These are phyloP conservation scores for Pica pica DNA, from an alignment of 2,113 vertebrate species.

Conservation along the genomic window DNA sequence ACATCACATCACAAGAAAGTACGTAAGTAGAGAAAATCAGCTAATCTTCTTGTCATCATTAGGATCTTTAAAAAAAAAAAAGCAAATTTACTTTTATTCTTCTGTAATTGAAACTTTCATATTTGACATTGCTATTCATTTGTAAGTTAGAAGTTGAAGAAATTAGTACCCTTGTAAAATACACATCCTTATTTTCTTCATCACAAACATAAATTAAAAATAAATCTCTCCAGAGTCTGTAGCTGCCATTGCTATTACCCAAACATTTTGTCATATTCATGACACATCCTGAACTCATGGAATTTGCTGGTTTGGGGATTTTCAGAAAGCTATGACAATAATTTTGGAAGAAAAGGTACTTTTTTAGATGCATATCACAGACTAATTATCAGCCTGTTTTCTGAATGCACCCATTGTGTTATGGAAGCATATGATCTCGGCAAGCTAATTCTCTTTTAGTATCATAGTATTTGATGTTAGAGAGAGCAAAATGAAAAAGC, in stretches of 20 bases:
- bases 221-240: background rate
- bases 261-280: background rate
- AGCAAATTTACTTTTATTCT: background rate
- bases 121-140: background rate
- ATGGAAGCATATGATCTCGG: background rate
- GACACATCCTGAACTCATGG: background rate
- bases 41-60: background rate
- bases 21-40: background rate
- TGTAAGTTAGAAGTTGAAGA: background rate
- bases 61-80: background rate
- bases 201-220: background rate
- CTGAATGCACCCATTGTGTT: accelerated
- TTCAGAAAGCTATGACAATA: background rate
- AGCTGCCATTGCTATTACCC: background rate
- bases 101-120: background rate
- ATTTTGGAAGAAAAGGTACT: background rate
- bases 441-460: background rate
- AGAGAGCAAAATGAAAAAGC: background rate
- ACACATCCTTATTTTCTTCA: background rate
- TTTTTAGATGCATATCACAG: background rate
- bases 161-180: background rate
- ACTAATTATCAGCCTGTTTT: background rate
- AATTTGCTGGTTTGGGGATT: background rate
- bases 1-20: background rate
- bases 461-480: background rate